phyloP scores from a whole-genome alignment of 1,140 invertebrate genomes.

The Drosophila sp. region DNA sequence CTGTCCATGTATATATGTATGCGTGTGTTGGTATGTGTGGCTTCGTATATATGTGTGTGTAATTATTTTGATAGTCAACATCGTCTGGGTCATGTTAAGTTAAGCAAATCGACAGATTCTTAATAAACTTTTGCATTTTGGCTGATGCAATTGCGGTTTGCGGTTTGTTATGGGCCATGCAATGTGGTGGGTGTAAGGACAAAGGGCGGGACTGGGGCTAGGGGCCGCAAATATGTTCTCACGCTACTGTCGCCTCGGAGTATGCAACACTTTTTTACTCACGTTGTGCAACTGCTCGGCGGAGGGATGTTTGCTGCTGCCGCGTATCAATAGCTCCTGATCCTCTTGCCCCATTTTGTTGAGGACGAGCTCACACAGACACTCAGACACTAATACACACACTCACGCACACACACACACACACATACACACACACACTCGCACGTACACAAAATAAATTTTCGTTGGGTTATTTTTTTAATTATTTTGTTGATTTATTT shows the following conservation, averaged over 20 bases:
- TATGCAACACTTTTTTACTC: constrained; percentile 48
- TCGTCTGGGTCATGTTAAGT: constrained; percentile 15
- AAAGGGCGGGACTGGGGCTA: not conserved
- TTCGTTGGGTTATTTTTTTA: not conserved
- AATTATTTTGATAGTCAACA: constrained; percentile 8
- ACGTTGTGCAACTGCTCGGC: constrained; percentile 76
- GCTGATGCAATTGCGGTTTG: constrained; percentile 52
- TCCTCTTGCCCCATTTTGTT: constrained; percentile 78
- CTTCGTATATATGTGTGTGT: constrained; percentile 3
- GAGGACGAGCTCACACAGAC: not conserved
- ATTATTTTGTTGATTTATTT: too few species aligned
- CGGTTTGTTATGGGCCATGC: constrained; percentile 14
- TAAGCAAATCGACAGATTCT: constrained; percentile 16
- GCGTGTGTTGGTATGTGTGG: not conserved
- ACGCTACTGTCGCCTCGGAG: constrained; percentile 50
- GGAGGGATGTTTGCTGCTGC: constrained; percentile 73
- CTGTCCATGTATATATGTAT: constrained; percentile 19
- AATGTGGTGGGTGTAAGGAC: not conserved
- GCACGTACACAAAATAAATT: constrained; percentile 6
- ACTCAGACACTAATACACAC: not conserved
- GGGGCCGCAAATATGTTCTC: constrained; percentile 48
- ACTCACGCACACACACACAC: constrained; percentile 1
- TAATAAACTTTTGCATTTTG: constrained; percentile 22
- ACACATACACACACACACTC: constrained; percentile 19
- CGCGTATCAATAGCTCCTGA: constrained; percentile 76